Evolutionary conservation across 2,888 invertebrate genomes (phyloP), one percentile per base, ranked within the genome.

Genomic region (Opisthograptis luteolata): DNA sequence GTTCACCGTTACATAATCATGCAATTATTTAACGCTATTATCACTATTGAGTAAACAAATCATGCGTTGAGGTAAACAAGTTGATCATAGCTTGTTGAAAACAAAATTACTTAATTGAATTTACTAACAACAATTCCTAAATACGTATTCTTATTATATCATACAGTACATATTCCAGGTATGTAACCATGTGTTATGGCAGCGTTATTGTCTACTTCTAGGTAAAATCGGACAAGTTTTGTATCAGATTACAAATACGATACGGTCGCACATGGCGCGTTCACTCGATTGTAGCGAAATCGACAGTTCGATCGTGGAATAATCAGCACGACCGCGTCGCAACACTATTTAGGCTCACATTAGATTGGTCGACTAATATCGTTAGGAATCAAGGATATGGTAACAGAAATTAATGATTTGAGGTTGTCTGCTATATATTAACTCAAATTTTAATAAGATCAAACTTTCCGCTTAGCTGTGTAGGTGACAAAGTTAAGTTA

Each of bases 201-300:
- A 51, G 40, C 31, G 20, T 32, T 25, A 49, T 50, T 66, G 60
- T 58, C 61, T 61, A 65, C 56, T 63, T 66, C 57, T 60, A 69
- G 65, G 66, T 69, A 70, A 69, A 75, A 74, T 72, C 67, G 76
- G 76, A 73, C 76, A 71, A 72, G 70, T 66, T 44, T 50, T 51
- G 76, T 82, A 73, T 87, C 76, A 64, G 67, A 75, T 87, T 84
- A 79, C 84, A 68, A 76, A 79, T 69, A 72, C 69, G 80, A 79
- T 74, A 74, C 66, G 73, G 67, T 60, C 59, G 64, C 81, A 83
- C 69, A 81, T 80, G 81, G 77, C 74, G 79, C 72, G 84, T 70
- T 76, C 84, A 84, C 55, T 84, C 73, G 66, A 62, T 79, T 78
- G 84, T 70, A 69, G 62, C 68, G 50, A 78, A 85, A 83, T 83